Base-by-base conservation (phyloP, 2,888 invertebrate genomes). In the Drosophila antonietae region DNA sequence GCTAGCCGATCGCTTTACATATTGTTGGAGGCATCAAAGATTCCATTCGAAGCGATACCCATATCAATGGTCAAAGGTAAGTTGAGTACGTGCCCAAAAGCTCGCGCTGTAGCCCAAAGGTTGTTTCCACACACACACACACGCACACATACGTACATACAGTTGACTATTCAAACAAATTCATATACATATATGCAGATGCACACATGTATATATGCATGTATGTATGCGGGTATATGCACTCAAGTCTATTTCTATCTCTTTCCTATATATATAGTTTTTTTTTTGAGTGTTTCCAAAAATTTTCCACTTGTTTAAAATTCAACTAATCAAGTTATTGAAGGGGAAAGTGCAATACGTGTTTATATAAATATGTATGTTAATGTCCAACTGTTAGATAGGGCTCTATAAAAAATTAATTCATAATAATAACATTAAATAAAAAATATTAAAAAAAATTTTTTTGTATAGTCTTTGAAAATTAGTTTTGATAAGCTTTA, bases 1-100 rank as follows among this genome's bases (percentile, higher is more conserved):
- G 96, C 96, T 2, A 95, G 95, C 28, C 94, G 97, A 82, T 95
- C 96, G n/a, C 89, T 97, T 47, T 95, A 95, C 71, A 95, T 96
- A 83, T 94, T 96, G 88, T 91, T 97, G 72, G 96, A 96, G 90
- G 92, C 93, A 15, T 93, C 94, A n/a, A 95, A 95, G 73, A 95
- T 95, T 87, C 94, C 95, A 51, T 96, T 95, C 92, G 95, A 95
- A 88, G 90, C 93, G 1, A 94, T 95, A 87, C 92, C 93, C 60
- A 93, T 96, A 58, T 94, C 95, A 83, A 92, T 96, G 81, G 92
- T 94, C 39, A 95, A 95, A 94, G 95, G 96, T 95, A 94, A 93
- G 89, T 86, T 66, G 58, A 68, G 58, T 81, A 79, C 76, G 86
- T 83, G 83, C 76, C 31, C 49, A 46, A 44, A 31, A 55, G 68